Evolutionary conservation across 2,113 vertebrate species (phyloP), one percentile per base, ranked within the genome.

Genomic region (Scomber colias): DNA sequence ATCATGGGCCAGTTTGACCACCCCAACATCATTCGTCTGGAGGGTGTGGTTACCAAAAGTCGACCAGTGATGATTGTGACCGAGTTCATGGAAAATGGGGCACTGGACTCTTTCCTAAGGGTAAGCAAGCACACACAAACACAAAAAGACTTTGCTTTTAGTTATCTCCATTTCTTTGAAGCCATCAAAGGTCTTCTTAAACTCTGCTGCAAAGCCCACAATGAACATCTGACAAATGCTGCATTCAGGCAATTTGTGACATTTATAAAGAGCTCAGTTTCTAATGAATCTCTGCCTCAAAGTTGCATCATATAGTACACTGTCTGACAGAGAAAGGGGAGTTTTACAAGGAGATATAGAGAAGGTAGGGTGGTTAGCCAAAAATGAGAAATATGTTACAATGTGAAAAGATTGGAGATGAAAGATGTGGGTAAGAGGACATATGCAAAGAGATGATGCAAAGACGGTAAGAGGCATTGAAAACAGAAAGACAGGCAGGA

Each of bases 1-100:
- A 99, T 99, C 94, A 99, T 99, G 98, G 98, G 97, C 44, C 98
- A 99, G 93, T 99, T 99, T 0, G 98, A 99, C 93, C 98, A 99
- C 72, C 98, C 98, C 87, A 99, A 99, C 90, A 99, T 99, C 79
- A 99, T 99, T 85, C 97, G 97, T 10, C 93, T 99, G 86, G 98
- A 99, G 85, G 98, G 98, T 0, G 98, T 99, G 86, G 98, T 99
- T 89, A 99, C 98, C 90, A 99, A 99, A 90, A 99, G 97, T 77
- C 96, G 98, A 16, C 98, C 98, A 0, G 98, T 99, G 84, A 99
- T 99, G 98, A 99, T 99, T 81, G 95, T 99, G 88, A 99, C 98
- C 0, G 98, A 99, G 79, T 99, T 99, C 94, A 99, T 99, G 98
- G 98, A 99, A 93, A 99, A 99, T 40, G 97, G 98, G 0, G 98